Evolutionary conservation across 2,797 vertebrate genomes (phyloP).

Genomic region (Poecilia velifera): DNA sequence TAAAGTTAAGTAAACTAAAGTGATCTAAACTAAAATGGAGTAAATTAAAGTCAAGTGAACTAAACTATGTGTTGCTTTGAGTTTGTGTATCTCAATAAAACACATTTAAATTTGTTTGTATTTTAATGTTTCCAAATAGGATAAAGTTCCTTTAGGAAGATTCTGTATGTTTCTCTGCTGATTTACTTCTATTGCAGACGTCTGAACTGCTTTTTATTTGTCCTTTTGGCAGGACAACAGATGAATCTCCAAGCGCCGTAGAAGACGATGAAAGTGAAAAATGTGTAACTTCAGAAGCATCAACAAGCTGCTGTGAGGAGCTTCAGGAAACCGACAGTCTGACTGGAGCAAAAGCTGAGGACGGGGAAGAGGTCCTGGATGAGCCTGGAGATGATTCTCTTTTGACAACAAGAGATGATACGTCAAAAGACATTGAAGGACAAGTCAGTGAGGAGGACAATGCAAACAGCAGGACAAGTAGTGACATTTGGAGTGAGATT

Average conservation of each 20-base stretch:
- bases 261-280: conserved; percentile 26
- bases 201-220: conserved; percentile 2
- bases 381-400: conserved; percentile 25
- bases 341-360: neutral
- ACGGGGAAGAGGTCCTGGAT: conserved; percentile 6
- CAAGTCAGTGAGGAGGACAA: conserved; percentile 15
- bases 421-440: neutral
- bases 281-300: conserved; percentile 15
- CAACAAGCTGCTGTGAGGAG: conserved; percentile 15
- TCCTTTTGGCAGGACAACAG: conserved; percentile 36
- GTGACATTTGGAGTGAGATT: conserved; percentile 47
- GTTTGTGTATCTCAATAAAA: neutral
- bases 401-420: neutral
- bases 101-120: neutral
- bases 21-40: no score
- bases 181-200: neutral
- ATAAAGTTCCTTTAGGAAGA: neutral
- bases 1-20: no score
- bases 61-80: neutral
- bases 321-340: conserved; percentile 12
- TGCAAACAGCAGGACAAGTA: neutral
- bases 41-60: no score
- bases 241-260: neutral
- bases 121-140: neutral
- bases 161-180: neutral